Evolutionary conservation across 2,888 invertebrate species (phyloP), one percentile per base, ranked within the genome.

Genomic region (Ophion ellenae): DNA sequence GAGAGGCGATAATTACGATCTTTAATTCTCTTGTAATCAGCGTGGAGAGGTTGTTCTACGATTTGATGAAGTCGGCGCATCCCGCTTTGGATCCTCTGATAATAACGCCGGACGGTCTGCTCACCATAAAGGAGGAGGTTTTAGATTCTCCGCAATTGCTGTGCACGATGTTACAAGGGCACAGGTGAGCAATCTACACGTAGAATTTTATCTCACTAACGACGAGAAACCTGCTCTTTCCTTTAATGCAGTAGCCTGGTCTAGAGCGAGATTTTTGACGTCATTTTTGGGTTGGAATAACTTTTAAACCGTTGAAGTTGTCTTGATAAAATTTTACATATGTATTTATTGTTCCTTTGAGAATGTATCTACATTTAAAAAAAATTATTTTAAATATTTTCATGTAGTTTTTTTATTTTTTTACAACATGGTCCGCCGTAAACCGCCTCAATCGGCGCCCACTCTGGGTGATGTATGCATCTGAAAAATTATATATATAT

Each of bases 81-180:
- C 97, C 97, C 87, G 98, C 98, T 86, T 95, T 99, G 90, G 98
- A 98, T 94, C 99, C 98, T 76, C 94, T 98, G 89, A 96, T 97
- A 88, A 95, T 98, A 85, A 97, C 97, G 86, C 94, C 96, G 85
- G 96, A 97, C 93, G 97, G 97, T 90, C 96, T 96, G 88, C 96
- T 98, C 92, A 97, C 97, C 85, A 96, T 98, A 88, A 96, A 96
- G 92, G 96, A 97, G 91, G 97, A 98, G 89, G 97, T 97, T 94
- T 95, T 97, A 83, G 95, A 96, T 92, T 97, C 97, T 91, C 97
- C 98, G 84, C 97, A 97, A 93, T 96, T 97, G 88, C 95, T 98
- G 78, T 98, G 97, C 91, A 97, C 97, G 83, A 95, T 98, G 91
- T 96, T 98, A 91, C 97, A 98, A 94, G 97, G 97, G 89, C 98